Percentiles rank a stretch among this genome's conserved stretches.
Conservation (phyloP, 2,888 invertebrate species). For the Xestia ashworthii region DNA sequence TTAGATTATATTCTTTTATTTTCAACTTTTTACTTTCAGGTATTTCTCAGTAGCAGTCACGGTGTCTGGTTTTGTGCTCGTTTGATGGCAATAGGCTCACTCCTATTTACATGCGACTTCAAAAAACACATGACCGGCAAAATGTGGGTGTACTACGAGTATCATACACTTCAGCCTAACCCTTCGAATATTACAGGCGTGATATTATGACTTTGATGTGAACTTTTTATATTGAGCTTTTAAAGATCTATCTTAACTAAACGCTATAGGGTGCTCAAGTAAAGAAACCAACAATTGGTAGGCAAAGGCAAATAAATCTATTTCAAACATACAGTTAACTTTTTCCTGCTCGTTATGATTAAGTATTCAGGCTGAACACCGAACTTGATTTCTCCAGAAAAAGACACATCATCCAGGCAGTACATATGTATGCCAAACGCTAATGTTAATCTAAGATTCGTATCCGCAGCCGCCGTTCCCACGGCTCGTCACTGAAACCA, state of each 20-base stretch:
- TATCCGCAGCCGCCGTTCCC: conserved; percentile 64
- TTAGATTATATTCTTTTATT: too few relatives aligned
- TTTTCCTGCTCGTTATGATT: background rate
- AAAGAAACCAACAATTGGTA: background rate
- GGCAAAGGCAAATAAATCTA: background rate
- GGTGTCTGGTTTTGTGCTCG: too few relatives aligned
- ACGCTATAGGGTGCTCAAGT: background rate
- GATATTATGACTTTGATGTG: too few relatives aligned
- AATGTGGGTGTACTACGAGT: too few relatives aligned
- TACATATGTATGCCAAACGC: conserved; percentile 57
- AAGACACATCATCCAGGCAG: conserved; percentile 29
- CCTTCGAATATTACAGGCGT: too few relatives aligned
- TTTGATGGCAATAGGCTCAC: too few relatives aligned
- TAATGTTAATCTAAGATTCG: conserved; percentile 66
- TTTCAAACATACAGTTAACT: background rate
- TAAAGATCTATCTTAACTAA: too few relatives aligned
- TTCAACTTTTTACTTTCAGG: too few relatives aligned
- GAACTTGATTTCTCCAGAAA: conserved; percentile 41
- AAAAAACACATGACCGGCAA: too few relatives aligned
- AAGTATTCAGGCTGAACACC: background rate
- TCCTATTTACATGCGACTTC: too few relatives aligned
- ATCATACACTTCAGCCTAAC: too few relatives aligned
- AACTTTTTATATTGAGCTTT: background rate
- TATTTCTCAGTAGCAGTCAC: too few relatives aligned
- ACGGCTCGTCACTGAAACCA: conserved; percentile 66